A percentile compares a stretch with the other conserved stretches of the same genome.
Evolutionary conservation across 2,888 invertebrate species (phyloP).

Genomic region (Eulithis prunata): DNA sequence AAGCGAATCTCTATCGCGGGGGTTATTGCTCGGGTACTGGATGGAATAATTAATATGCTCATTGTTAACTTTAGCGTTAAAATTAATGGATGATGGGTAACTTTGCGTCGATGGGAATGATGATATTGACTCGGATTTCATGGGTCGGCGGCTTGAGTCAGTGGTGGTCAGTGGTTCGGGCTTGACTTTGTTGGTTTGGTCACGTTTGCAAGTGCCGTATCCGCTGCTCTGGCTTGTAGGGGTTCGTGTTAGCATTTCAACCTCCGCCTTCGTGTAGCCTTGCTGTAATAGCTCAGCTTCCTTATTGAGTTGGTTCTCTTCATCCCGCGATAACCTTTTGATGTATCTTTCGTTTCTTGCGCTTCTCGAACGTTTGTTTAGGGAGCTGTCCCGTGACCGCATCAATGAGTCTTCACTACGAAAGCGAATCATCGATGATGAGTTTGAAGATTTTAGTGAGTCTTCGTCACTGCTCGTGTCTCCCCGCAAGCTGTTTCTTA

Average conservation of each 20-base stretch:
- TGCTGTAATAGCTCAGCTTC: conserved; percentile 82
- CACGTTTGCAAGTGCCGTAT: conserved; percentile 77
- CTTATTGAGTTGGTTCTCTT: conserved; percentile 83
- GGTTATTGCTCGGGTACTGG: conserved; percentile 69
- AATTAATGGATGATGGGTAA: conserved; percentile 81
- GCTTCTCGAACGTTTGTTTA: conserved; percentile 87
- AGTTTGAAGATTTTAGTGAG: conserved; percentile 86
- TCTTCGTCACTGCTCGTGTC: conserved; percentile 90
- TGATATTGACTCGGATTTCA: conserved; percentile 80
- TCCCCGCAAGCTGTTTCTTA: conserved; percentile 85
- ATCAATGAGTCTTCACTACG: conserved; percentile 88
- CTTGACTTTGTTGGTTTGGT: conserved; percentile 76
- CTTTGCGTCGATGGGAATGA: conserved; percentile 82
- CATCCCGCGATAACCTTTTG: conserved; percentile 89
- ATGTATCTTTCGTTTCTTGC: conserved; percentile 93
- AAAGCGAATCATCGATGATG: conserved; percentile 87
- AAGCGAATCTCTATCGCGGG: conserved; percentile 63
- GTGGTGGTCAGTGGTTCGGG: conserved; percentile 63
- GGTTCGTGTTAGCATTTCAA: conserved; percentile 82
- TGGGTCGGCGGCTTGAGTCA: conserved; percentile 66
- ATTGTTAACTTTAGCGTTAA: conserved; percentile 82
- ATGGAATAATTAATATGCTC: conserved; percentile 82
- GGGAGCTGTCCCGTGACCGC: conserved; percentile 83
- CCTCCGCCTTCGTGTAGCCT: conserved; percentile 80
- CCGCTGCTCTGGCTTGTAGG: conserved; percentile 81